Percentiles rank a stretch among this genome's conserved stretches.
phyloP scores from a whole-genome alignment of 2,797 vertebrate species.

The Dicrostonyx torquatus region DNA sequence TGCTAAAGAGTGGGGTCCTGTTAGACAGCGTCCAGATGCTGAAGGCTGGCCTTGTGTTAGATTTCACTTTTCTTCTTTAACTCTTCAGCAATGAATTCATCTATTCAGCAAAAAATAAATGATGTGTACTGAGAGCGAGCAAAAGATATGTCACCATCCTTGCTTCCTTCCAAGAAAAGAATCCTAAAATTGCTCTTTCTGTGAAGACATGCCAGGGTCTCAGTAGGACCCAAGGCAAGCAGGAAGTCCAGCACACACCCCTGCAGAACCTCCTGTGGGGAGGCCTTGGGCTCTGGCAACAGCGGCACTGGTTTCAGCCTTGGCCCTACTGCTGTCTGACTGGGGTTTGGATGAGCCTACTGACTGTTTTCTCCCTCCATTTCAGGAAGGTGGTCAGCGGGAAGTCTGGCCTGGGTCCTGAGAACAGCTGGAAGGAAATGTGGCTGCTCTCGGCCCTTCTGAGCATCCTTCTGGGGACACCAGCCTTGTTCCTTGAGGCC shows the following conservation, averaged over 20 bases:
- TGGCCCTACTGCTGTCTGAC: background rate
- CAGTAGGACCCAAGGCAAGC: slow-evolving; percentile 55
- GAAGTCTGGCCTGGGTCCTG: slow-evolving; percentile 15
- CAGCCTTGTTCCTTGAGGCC: slow-evolving; percentile 66
- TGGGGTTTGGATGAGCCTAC: background rate
- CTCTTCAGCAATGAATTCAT: slow-evolving; percentile 70
- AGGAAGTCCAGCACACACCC: slow-evolving; percentile 45
- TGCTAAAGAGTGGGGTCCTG: background rate
- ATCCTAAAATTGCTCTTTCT: slow-evolving; percentile 54
- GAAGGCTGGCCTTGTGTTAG: slow-evolving; percentile 44
- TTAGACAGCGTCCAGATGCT: slow-evolving; percentile 69
- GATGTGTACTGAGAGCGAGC: slow-evolving; percentile 55
- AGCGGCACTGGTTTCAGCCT: background rate
- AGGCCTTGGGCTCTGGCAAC: background rate
- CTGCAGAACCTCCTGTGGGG: background rate
- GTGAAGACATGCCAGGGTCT: slow-evolving; percentile 74
- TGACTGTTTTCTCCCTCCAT: background rate
- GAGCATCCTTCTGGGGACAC: slow-evolving; percentile 66
- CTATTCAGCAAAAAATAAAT: slow-evolving; percentile 78
- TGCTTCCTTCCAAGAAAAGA: slow-evolving; percentile 59
- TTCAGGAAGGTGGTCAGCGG: slow-evolving; percentile 53
- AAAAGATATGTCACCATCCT: slow-evolving; percentile 57
- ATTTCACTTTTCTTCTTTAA: slow-evolving; percentile 29
- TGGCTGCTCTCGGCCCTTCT: slow-evolving; percentile 49
- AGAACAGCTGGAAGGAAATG: slow-evolving; percentile 62